A percentile compares a stretch with the other conserved stretches of the same genome.
phyloP scores from a whole-genome alignment of 2,113 vertebrate genomes.

The Tiliqua scincoides region DNA sequence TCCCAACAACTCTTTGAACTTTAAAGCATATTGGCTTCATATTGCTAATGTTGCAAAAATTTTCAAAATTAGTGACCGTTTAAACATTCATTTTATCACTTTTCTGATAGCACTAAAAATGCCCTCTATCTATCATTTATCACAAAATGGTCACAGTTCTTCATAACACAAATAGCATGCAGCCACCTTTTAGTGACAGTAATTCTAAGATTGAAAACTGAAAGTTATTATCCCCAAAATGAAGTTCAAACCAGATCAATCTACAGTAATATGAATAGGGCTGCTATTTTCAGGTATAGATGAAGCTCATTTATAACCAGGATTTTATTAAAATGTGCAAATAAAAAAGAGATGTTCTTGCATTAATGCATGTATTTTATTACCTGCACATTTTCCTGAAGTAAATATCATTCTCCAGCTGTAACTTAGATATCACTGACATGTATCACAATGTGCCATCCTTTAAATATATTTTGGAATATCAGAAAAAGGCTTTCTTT shows the following conservation, averaged over 20 bases:
- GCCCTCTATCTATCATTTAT: not conserved
- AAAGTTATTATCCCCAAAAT: not conserved
- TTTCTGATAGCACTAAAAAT: not conserved
- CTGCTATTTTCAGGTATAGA: not conserved
- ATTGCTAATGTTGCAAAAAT: not conserved
- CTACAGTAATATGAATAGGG: not conserved
- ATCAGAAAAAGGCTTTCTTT: too few relatives aligned
- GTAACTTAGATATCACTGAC: not conserved
- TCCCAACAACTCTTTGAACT: not conserved
- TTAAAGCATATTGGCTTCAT: not conserved
- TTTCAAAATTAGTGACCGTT: not conserved
- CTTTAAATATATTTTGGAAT: not conserved
- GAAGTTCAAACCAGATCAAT: not conserved
- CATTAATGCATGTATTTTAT: not conserved
- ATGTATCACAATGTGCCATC: not conserved
- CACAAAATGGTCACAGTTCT: not conserved
- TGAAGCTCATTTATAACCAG: not conserved
- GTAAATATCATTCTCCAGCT: not conserved
- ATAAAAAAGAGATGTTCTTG: not conserved
- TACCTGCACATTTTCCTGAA: not conserved
- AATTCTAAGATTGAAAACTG: not conserved
- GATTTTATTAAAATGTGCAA: not conserved
- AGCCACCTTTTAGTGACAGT: not conserved
- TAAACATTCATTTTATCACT: not conserved
- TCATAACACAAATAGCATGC: not conserved